Conservation (phyloP, 2,888 invertebrate species). For the Melangyna quadrimaculata region DNA sequence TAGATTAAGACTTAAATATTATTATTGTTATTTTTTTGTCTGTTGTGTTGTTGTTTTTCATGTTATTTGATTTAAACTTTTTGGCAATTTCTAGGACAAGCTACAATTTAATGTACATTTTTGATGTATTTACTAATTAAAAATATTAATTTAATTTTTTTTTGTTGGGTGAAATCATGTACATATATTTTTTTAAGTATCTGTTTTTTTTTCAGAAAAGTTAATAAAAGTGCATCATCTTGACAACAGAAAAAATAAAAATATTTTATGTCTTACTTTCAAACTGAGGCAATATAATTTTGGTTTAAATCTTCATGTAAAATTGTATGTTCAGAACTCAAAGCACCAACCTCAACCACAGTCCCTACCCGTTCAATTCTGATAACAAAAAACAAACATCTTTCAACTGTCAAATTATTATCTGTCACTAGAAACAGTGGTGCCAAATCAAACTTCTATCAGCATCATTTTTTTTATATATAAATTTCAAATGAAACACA, state of each 20-base stretch:
- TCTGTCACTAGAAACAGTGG: too few relatives aligned
- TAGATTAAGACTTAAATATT: slow-evolving; percentile 21
- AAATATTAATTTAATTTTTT: not conserved
- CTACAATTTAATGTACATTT: not conserved
- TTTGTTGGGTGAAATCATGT: not conserved
- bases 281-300: too few relatives aligned
- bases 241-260: not conserved
- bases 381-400: too few relatives aligned
- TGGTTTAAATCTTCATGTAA: too few relatives aligned
- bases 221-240: not conserved
- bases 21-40: not conserved
- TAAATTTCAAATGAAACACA: too few relatives aligned
- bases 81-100: not conserved
- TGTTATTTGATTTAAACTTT: slow-evolving; percentile 18
- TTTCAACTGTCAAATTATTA: too few relatives aligned
- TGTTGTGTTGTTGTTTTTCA: not conserved
- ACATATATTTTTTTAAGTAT: not conserved
- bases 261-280: too few relatives aligned
- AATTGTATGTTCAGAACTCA: too few relatives aligned
- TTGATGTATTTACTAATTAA: not conserved
- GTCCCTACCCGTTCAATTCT: too few relatives aligned
- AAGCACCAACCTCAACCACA: too few relatives aligned
- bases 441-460: too few relatives aligned
- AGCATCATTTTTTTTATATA: too few relatives aligned
- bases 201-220: not conserved